phyloP scores from a whole-genome alignment of 2,797 vertebrate species.

The Falco novaeseelandiae region DNA sequence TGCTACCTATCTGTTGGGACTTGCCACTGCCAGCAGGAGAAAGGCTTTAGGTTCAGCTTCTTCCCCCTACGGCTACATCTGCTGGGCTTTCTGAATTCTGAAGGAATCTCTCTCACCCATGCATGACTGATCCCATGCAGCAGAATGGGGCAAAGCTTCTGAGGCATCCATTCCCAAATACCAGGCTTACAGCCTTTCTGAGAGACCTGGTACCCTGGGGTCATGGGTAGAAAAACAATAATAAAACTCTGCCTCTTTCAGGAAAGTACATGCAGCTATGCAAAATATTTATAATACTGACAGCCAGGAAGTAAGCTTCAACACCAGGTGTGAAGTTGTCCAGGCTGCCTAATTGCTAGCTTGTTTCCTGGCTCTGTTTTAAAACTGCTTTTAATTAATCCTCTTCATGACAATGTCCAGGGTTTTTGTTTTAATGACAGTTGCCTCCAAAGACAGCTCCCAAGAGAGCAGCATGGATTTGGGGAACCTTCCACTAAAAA shows the following conservation, averaged over 20 bases:
- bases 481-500: neutral
- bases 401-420: neutral
- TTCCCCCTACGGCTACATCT: neutral
- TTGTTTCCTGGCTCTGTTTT: neutral
- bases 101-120: neutral
- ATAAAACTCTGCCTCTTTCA: neutral
- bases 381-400: constrained; percentile 9
- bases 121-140: neutral
- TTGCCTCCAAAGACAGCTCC: neutral
- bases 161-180: neutral
- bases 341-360: neutral
- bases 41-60: neutral
- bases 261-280: neutral
- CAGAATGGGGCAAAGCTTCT: neutral
- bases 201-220: neutral
- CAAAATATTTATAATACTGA: neutral
- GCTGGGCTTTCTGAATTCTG: neutral
- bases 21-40: neutral
- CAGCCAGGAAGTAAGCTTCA: constrained; percentile 23
- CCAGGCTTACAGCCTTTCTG: neutral
- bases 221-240: neutral
- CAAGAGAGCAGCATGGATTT: neutral
- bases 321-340: neutral
- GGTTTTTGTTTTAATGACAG: neutral
- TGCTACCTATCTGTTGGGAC: accelerated